Conservation (phyloP, 2,797 vertebrate genomes). For the Sebastiscus albofasciatus region DNA sequence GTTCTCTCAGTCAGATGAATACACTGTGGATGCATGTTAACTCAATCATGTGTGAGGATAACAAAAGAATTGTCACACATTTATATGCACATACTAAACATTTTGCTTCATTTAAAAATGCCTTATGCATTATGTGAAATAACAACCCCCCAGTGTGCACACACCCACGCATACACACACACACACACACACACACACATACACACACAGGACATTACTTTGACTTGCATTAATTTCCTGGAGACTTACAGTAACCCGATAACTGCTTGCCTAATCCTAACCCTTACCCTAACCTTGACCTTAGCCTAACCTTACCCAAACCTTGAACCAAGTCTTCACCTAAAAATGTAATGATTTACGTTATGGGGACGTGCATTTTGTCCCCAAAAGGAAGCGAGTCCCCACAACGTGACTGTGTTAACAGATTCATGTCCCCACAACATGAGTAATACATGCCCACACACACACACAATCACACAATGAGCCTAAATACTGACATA, state of each 20-base stretch:
- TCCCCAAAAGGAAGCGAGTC: background rate
- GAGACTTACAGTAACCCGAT: background rate
- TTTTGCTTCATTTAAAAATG: background rate
- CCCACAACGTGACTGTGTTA: background rate
- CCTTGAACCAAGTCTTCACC: too few relatives aligned
- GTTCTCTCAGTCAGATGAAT: background rate
- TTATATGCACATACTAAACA: background rate
- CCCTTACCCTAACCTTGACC: background rate
- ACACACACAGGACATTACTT: background rate
- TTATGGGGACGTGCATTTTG: background rate
- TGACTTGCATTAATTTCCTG: background rate
- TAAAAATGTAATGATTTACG: too few relatives aligned
- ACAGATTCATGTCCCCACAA: background rate
- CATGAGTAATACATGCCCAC: background rate
- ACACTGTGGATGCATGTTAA: background rate
- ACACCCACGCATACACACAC: background rate
- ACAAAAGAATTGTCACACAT: background rate
- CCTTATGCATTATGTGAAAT: background rate
- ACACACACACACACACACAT: too few relatives aligned
- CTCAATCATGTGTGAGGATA: background rate
- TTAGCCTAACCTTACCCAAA: background rate
- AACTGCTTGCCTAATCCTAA: background rate
- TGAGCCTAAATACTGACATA: background rate
- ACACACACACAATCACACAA: background rate
- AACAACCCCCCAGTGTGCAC: background rate